phyloP scores from a whole-genome alignment of 2,797 vertebrate genomes.

The Pseudotriccus pelzelni region DNA sequence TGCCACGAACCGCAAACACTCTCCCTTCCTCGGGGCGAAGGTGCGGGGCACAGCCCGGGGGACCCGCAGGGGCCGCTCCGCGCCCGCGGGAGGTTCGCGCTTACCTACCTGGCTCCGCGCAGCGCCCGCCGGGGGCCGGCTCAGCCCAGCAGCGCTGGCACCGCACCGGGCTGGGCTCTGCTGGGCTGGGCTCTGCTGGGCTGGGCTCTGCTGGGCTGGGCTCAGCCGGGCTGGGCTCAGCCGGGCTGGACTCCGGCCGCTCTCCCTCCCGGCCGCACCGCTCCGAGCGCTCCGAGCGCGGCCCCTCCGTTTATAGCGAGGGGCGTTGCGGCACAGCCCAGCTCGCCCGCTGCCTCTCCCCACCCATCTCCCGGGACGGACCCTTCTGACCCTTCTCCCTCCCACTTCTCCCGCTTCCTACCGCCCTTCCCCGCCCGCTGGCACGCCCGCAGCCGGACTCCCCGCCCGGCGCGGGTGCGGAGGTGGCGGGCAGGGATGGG shows the following conservation, averaged over 20 bases:
- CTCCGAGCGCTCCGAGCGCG: neutral
- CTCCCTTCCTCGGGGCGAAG: rapidly evolving
- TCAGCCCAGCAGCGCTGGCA: neutral
- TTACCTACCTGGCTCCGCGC: conserved; percentile 26
- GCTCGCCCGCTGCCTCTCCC: conserved; percentile 13
- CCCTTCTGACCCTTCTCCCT: conserved; percentile 11
- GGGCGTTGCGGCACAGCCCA: conserved; percentile 28
- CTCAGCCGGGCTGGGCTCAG: neutral
- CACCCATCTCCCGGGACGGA: conserved; percentile 36
- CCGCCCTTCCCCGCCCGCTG: too few relatives aligned
- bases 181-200: rapidly evolving
- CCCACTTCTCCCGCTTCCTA: neutral
- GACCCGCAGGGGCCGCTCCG: neutral
- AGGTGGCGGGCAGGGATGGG: neutral
- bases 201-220: too few relatives aligned
- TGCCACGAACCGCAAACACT: rapidly evolving
- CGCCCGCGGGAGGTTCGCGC: neutral
- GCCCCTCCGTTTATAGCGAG: conserved; percentile 51
- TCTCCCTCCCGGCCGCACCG: neutral
- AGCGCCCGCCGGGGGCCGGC: neutral
- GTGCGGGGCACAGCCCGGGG: neutral
- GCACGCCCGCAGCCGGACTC: neutral
- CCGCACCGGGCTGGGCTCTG: neutral
- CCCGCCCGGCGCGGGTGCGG: neutral
- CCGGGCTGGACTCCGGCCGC: rapidly evolving